Evolutionary conservation across 2,113 vertebrate genomes (phyloP).

Genomic region (Pungitius pungitius): DNA sequence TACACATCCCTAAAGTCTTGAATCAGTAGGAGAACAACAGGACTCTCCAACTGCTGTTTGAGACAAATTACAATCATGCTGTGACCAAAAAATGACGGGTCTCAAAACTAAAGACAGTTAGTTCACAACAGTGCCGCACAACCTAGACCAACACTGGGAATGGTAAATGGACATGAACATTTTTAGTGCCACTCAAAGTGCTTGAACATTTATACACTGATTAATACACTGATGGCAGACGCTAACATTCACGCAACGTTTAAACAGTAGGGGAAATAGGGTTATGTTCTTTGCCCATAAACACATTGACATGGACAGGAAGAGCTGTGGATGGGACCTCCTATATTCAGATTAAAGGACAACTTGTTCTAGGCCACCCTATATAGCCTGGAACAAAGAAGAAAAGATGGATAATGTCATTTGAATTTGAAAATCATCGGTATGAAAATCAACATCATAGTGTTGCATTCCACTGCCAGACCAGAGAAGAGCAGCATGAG

Average conservation of each 20-base stretch:
- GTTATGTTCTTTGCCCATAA: too few relatives aligned
- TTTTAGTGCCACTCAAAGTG: neutral
- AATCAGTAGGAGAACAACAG: neutral
- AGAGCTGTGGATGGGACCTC: neutral
- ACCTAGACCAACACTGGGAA: neutral
- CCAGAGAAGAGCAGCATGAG: constrained; percentile 47
- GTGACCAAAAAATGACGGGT: neutral
- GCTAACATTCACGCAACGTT: too few relatives aligned
- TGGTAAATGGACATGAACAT: neutral
- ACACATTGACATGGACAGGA: too few relatives aligned
- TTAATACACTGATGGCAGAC: too few relatives aligned
- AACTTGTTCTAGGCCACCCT: neutral
- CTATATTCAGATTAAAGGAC: neutral
- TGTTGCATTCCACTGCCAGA: constrained; percentile 7
- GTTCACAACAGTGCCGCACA: neutral
- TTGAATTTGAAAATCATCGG: neutral
- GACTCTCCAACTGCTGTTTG: neutral
- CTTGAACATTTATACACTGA: neutral
- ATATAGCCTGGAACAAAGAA: neutral
- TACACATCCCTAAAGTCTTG: neutral
- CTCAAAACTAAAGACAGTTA: neutral
- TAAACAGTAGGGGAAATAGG: too few relatives aligned
- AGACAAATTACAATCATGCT: neutral
- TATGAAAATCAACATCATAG: neutral
- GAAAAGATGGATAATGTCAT: neutral